phyloP scores from a whole-genome alignment of 2,888 invertebrate genomes.

The Trichopria drosophilae region DNA sequence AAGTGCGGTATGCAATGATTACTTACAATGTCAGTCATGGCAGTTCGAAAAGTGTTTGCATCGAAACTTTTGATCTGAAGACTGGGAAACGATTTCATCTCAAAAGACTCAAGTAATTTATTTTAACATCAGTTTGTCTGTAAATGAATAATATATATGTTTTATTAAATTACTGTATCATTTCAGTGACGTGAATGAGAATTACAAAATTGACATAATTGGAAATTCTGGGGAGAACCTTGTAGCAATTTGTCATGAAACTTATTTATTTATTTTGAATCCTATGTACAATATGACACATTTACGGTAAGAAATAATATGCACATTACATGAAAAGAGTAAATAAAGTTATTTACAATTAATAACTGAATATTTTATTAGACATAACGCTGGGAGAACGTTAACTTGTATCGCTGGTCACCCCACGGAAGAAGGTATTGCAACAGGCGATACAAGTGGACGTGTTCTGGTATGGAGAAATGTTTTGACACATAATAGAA shows the following conservation, averaged over 20 bases:
- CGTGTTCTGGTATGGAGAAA: slow-evolving; percentile 68
- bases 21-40: slow-evolving; percentile 40
- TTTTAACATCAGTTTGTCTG: no score
- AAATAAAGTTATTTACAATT: slow-evolving; percentile 3
- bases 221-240: slow-evolving; percentile 53
- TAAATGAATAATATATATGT: no score
- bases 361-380: slow-evolving; percentile 16
- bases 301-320: slow-evolving; percentile 40
- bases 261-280: slow-evolving; percentile 47
- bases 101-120: slow-evolving; percentile 28
- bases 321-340: not conserved
- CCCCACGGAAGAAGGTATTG: slow-evolving; percentile 67
- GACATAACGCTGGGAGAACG: slow-evolving; percentile 46
- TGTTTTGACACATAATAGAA: slow-evolving; percentile 49
- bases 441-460: slow-evolving; percentile 71
- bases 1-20: slow-evolving; percentile 43
- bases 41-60: slow-evolving; percentile 32
- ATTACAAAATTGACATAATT: slow-evolving; percentile 52
- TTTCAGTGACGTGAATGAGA: slow-evolving; percentile 37
- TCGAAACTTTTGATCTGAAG: slow-evolving; percentile 46
- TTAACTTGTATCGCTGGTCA: slow-evolving; percentile 71
- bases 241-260: slow-evolving; percentile 47
- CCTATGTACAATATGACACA: slow-evolving; percentile 44
- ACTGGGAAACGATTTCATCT: slow-evolving; percentile 36
- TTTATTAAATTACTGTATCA: slow-evolving; percentile 2